Evolutionary conservation across 1,140 invertebrate species (phyloP), one percentile per base, ranked within the genome.

Genomic region (Papilio glaucus): DNA sequence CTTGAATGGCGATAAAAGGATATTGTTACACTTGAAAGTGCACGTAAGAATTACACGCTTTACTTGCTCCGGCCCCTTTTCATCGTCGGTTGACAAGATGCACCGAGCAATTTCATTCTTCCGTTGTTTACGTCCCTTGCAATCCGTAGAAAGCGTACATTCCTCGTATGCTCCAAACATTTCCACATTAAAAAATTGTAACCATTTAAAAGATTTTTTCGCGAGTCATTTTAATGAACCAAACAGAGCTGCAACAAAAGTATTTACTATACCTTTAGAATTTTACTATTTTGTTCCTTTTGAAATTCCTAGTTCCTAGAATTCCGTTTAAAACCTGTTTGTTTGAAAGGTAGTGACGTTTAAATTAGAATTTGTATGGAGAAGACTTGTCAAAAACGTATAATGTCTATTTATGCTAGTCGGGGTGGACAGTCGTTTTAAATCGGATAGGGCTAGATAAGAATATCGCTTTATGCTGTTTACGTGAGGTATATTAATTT

Each of bases 71-170:
- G 37, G 49, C 49, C 62, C 37, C 62, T 37, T 65, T 65, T 65
- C 62, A 65, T 65, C 62, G 39, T 65, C 62, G 62, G 62, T 65
- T 65, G 62, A 65, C 62, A 65, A 65, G 62, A 65, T 37, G 62
- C 62, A 65, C 62, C 29, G 37, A 65, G 62, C 37, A 1, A 65
- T 65, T 41, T 37, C 62, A 39, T 39, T 65, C 33, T 65, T 65
- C 37, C 37, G 8, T 65, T 65, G 62, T 65, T 65, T 62, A 62
- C 29, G 6, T 15, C 37, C 37, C 62, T 37, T 41, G 62, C 62
- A 38, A n/a, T 65, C n/a, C 37, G 62, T 37, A 65, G 15, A 65
- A 39, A 65, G 37, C 15, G 33, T 15, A 8, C 7, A 39, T 18
- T 65, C n/a, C 37, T 37, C 12, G 8, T 39, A 33, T 39, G 21